Evolutionary conservation across 2,113 vertebrate genomes (phyloP).

Genomic region (Pteronura brasiliensis): DNA sequence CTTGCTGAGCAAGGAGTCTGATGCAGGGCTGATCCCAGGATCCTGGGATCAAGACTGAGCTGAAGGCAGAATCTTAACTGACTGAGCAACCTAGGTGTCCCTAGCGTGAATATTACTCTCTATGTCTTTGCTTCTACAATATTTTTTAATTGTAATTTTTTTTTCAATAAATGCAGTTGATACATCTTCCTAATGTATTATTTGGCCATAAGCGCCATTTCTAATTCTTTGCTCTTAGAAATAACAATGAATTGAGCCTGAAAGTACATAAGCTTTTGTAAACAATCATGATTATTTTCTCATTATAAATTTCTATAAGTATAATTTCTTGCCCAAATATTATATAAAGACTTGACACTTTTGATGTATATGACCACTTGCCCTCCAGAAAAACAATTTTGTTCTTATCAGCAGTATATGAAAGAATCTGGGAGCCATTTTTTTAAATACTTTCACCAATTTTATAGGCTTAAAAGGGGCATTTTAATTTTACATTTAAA

Average conservation of each 20-base stretch:
- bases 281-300: neutral
- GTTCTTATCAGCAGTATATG: neutral
- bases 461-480: neutral
- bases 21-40: neutral
- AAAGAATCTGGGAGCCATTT: neutral
- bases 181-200: neutral
- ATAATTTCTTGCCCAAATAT: neutral
- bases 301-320: neutral
- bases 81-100: neutral
- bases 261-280: neutral
- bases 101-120: neutral
- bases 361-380: neutral
- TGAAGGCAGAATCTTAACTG: neutral
- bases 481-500: constrained; percentile 50
- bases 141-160: constrained; percentile 16
- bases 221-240: neutral
- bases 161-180: neutral
- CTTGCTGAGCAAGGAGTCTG: too few species aligned
- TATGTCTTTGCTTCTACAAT: neutral
- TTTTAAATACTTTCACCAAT: neutral
- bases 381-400: constrained; percentile 1
- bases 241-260: neutral
- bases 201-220: neutral
- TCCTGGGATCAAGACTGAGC: neutral
- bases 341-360: neutral